Percentiles rank a stretch among this genome's conserved stretches.
Conservation (phyloP, 64 coral and sea anemone species). For the Orbicella faveolata region DNA sequence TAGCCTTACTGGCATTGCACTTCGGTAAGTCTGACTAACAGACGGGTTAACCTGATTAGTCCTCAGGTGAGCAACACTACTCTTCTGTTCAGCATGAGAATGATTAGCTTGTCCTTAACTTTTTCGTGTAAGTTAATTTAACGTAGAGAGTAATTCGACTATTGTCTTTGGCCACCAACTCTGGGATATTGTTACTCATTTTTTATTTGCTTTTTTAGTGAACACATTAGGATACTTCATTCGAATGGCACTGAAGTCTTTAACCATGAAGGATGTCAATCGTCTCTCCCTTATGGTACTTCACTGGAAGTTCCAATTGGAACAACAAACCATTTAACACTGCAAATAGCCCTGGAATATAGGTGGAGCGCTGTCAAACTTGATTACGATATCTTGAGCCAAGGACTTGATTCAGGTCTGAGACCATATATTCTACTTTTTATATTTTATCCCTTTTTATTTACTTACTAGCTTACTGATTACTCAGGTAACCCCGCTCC, state of each 20-base stretch:
- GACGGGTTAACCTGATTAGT: too few relatives aligned
- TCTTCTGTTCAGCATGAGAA: too few relatives aligned
- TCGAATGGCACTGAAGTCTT: background rate
- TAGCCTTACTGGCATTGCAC: too few relatives aligned
- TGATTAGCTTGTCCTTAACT: too few relatives aligned
- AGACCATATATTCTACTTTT: background rate
- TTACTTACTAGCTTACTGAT: background rate
- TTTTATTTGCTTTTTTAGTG: background rate
- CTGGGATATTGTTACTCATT: background rate
- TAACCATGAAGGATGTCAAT: background rate
- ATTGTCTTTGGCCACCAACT: background rate
- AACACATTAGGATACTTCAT: background rate
- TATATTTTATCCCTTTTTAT: background rate
- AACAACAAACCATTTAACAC: background rate
- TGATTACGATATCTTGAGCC: background rate
- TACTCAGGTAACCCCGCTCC: too few relatives aligned
- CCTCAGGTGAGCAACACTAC: too few relatives aligned
- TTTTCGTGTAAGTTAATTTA: too few relatives aligned
- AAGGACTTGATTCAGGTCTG: background rate
- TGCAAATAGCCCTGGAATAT: background rate
- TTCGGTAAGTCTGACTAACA: too few relatives aligned
- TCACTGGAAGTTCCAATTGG: conserved; percentile 11
- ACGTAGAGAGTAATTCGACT: too few relatives aligned
- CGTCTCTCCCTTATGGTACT: background rate
- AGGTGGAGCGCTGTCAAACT: conserved; percentile 2